Conservation (phyloP, 2,113 vertebrate species). For the Nothobranchius kuhntae region DNA sequence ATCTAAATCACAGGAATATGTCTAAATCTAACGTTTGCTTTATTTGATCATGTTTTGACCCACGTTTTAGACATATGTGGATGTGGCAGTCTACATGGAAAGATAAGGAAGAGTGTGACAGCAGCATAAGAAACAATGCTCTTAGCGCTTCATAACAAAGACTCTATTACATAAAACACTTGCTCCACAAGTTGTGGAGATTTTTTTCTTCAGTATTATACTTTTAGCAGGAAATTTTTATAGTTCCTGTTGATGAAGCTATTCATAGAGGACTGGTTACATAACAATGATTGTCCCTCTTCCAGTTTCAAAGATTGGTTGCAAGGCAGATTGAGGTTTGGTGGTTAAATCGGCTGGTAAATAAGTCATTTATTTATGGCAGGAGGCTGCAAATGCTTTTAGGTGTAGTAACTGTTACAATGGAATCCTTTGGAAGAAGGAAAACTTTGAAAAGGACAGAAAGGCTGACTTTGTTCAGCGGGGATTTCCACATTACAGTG, state of each 20-base stretch:
- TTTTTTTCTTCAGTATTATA: no score
- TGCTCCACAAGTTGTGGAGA: background rate
- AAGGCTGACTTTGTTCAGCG: slow-evolving; percentile 34
- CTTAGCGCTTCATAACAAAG: background rate
- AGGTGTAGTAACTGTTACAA: slow-evolving; percentile 28
- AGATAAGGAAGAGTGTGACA: no score
- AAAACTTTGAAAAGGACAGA: slow-evolving; percentile 12
- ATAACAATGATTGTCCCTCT: slow-evolving; percentile 28
- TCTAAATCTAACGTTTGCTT: no score
- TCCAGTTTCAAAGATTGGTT: slow-evolving; percentile 7
- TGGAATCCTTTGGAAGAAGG: slow-evolving; percentile 9
- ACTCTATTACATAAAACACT: background rate
- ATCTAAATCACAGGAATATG: no score
- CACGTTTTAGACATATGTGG: no score
- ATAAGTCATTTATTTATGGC: slow-evolving; percentile 18
- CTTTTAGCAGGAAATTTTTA: no score
- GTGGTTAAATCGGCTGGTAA: slow-evolving; percentile 37
- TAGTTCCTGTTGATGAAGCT: background rate
- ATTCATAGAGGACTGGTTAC: slow-evolving; percentile 13
- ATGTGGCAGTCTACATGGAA: no score
- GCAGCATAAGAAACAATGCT: background rate
- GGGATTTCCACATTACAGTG: slow-evolving; percentile 38
- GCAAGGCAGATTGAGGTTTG: slow-evolving; percentile 10
- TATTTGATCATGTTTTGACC: no score
- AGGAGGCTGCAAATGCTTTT: slow-evolving; percentile 11